These are phyloP conservation scores for Bucco capensis DNA, from an alignment of 2,113 vertebrate species.

Conservation along the genomic window DNA sequence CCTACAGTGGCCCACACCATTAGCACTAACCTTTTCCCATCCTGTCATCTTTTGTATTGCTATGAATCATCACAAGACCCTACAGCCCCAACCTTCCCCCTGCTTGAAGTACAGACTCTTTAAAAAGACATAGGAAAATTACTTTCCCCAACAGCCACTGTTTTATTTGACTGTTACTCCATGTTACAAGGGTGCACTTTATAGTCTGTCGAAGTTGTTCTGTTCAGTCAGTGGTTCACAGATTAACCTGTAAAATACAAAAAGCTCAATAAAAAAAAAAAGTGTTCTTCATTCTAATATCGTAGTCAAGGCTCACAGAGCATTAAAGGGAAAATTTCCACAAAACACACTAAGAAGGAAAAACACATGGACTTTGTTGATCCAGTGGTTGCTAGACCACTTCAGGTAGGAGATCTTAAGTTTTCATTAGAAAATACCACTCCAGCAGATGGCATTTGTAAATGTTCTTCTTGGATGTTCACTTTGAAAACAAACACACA, in stretches of 20 bases:
- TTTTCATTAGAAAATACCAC: not conserved
- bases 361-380: not conserved
- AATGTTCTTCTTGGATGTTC: not conserved
- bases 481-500: not conserved
- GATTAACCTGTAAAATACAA: conserved; percentile 31
- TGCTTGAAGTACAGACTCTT: not conserved
- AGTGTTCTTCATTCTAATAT: not conserved
- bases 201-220: conserved; percentile 21
- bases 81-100: not conserved
- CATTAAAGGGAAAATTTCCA: not conserved
- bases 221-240: conserved; percentile 25
- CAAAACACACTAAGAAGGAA: not conserved
- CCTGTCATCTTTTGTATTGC: fast-evolving
- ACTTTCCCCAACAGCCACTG: not conserved
- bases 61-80: not conserved
- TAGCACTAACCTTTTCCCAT: not conserved
- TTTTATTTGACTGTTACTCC: conserved; percentile 16
- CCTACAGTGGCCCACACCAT: not conserved
- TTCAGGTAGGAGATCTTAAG: not conserved
- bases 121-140: not conserved
- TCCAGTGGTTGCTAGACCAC: not conserved
- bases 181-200: conserved; percentile 8
- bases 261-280: conserved; percentile 4
- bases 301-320: not conserved
- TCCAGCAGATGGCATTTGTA: not conserved